Conservation (phyloP, 2,797 vertebrate species). For the Leptodactylus fallax region DNA sequence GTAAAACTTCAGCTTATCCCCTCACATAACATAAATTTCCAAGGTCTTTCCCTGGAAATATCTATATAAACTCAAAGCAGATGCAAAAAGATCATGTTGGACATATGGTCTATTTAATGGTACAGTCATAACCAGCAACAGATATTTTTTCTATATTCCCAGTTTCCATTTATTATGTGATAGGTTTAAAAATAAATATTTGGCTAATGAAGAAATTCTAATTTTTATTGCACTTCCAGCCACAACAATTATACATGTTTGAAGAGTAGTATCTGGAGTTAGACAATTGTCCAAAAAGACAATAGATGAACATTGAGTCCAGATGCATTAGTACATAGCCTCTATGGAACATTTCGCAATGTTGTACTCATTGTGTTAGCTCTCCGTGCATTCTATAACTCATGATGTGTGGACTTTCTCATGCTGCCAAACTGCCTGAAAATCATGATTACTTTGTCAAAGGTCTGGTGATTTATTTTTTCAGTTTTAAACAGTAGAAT, state of each 20-base stretch:
- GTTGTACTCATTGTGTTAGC: slow-evolving; percentile 14
- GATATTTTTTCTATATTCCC: not conserved
- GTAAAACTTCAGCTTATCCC: not conserved
- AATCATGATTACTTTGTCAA: slow-evolving; percentile 10
- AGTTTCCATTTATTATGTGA: slow-evolving; percentile 4
- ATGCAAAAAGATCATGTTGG: slow-evolving; percentile 7
- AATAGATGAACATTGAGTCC: slow-evolving; percentile 35
- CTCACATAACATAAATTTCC: not conserved
- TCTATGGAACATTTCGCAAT: not conserved
- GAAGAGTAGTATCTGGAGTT: slow-evolving; percentile 21
- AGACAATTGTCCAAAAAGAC: slow-evolving; percentile 28
- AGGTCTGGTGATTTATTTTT: slow-evolving; percentile 49
- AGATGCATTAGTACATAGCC: slow-evolving; percentile 24
- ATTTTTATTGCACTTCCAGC: slow-evolving; percentile 27
- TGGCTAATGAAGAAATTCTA: not conserved
- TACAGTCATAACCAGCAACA: slow-evolving; percentile 2
- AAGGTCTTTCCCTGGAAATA: not conserved
- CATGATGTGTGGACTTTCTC: slow-evolving; percentile 6
- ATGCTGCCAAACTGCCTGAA: slow-evolving; percentile 38
- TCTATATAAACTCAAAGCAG: slow-evolving; percentile 6
- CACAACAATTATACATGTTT: slow-evolving; percentile 21
- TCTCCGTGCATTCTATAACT: slow-evolving; percentile 38
- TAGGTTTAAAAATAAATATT: slow-evolving; percentile 44
- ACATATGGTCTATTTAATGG: slow-evolving; percentile 35
- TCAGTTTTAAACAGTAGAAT: slow-evolving; percentile 9